phyloP scores from a whole-genome alignment of 1,140 invertebrate genomes.

The Chrysoperla carnea region DNA sequence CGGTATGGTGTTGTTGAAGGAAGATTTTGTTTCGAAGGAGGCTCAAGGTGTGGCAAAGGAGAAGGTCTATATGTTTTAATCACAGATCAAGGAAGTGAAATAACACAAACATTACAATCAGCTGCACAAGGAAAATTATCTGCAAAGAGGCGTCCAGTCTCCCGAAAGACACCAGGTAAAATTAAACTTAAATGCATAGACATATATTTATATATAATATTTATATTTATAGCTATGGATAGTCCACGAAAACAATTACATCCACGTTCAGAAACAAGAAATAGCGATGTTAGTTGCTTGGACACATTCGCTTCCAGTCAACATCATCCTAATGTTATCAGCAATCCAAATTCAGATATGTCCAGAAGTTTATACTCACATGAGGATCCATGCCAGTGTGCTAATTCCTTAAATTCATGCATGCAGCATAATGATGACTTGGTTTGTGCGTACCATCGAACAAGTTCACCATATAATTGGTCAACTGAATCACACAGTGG shows the following conservation, averaged over 20 bases:
- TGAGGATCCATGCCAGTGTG: conserved; percentile 19
- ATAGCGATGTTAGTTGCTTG: conserved; percentile 31
- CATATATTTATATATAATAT: too few relatives aligned
- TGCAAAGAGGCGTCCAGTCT: conserved; percentile 31
- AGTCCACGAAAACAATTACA: conserved; percentile 35
- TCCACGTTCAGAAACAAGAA: conserved; percentile 34
- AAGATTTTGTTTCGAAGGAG: conserved; percentile 81
- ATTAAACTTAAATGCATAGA: not conserved
- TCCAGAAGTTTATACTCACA: conserved; percentile 16
- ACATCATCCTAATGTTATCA: conserved; percentile 11
- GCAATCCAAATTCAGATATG: conserved; percentile 9
- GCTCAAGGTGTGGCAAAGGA: conserved; percentile 67
- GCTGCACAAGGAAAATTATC: conserved; percentile 52
- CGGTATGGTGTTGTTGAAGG: conserved; percentile 75
- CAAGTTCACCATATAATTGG: conserved; percentile 30
- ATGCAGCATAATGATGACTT: conserved; percentile 22
- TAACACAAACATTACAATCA: conserved; percentile 50
- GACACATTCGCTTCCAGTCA: conserved; percentile 17
- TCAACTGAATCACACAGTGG: conserved; percentile 27
- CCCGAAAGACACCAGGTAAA: conserved; percentile 32
- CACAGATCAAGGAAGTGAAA: conserved; percentile 58
- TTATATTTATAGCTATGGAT: conserved; percentile 24
- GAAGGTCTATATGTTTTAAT: conserved; percentile 65
- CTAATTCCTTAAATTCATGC: conserved; percentile 15
- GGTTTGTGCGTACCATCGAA: conserved; percentile 6